These are phyloP conservation scores for Apocheima hispidaria DNA, from an alignment of 2,888 invertebrate genomes.

Conservation along the genomic window DNA sequence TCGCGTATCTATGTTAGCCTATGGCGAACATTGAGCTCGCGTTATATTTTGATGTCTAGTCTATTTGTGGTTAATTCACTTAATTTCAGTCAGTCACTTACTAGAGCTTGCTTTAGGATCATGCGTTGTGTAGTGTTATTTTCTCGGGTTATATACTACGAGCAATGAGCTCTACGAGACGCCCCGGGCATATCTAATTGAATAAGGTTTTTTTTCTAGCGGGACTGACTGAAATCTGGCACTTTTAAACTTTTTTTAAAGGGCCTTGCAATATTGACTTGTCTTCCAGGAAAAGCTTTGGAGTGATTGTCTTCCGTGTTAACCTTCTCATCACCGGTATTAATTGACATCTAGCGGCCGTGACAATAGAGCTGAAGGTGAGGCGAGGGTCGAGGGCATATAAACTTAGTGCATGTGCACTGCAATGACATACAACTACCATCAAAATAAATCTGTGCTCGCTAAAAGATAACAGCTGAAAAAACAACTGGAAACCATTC, in stretches of 20 bases:
- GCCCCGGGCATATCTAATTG: too few relatives aligned
- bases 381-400: slow-evolving; percentile 22
- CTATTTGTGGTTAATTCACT: too few relatives aligned
- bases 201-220: too few relatives aligned
- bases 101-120: too few relatives aligned
- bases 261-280: neutral
- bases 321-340: slow-evolving; percentile 13
- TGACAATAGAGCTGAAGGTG: slow-evolving; percentile 26
- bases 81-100: too few relatives aligned
- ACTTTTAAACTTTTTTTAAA: neutral
- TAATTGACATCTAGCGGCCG: slow-evolving; percentile 20
- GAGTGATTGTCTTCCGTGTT: slow-evolving; percentile 8
- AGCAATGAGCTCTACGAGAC: too few relatives aligned
- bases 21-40: too few relatives aligned
- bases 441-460: neutral
- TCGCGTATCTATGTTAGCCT: too few relatives aligned
- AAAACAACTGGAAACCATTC: neutral
- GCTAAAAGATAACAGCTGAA: neutral
- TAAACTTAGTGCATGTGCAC: slow-evolving; percentile 19
- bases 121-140: too few relatives aligned
- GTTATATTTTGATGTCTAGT: too few relatives aligned
- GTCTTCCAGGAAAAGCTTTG: slow-evolving; percentile 9
- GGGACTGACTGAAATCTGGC: too few relatives aligned
- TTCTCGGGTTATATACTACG: too few relatives aligned
- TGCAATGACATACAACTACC: slow-evolving; percentile 1